phyloP scores from a whole-genome alignment of 2,113 vertebrate genomes.

The Acrocephalus arundinaceus region DNA sequence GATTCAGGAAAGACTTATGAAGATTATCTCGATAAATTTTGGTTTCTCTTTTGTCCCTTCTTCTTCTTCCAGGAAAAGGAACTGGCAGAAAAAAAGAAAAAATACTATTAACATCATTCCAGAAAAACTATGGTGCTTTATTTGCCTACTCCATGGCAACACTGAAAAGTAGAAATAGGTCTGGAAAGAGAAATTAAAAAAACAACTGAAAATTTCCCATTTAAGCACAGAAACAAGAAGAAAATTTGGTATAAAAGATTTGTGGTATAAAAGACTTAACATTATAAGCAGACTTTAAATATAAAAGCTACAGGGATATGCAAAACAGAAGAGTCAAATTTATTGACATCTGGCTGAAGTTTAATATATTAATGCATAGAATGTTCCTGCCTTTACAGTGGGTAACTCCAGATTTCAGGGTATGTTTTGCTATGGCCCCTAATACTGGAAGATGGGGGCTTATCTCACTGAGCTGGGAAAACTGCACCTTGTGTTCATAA shows the following conservation, averaged over 20 bases:
- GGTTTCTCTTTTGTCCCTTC: neutral
- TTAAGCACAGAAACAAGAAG: neutral
- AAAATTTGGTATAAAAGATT: neutral
- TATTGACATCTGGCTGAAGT: neutral
- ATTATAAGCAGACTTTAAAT: neutral
- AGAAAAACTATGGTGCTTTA: neutral
- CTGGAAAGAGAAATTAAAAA: neutral
- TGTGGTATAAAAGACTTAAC: neutral
- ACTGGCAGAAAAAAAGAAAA: neutral
- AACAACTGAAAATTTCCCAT: neutral
- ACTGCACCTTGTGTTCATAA: neutral
- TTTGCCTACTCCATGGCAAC: neutral
- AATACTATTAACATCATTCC: neutral
- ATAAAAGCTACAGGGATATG: neutral
- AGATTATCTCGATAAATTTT: neutral
- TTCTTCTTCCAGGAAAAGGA: neutral
- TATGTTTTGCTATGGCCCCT: neutral
- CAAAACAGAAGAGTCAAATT: neutral
- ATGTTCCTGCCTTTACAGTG: neutral
- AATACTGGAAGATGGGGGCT: neutral
- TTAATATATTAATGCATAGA: neutral
- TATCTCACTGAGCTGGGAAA: neutral
- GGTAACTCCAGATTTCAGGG: neutral
- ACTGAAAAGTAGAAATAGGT: neutral
- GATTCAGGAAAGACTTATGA: neutral